Base-by-base conservation (phyloP, 2,888 invertebrate genomes). In the Tipula vernalis region DNA sequence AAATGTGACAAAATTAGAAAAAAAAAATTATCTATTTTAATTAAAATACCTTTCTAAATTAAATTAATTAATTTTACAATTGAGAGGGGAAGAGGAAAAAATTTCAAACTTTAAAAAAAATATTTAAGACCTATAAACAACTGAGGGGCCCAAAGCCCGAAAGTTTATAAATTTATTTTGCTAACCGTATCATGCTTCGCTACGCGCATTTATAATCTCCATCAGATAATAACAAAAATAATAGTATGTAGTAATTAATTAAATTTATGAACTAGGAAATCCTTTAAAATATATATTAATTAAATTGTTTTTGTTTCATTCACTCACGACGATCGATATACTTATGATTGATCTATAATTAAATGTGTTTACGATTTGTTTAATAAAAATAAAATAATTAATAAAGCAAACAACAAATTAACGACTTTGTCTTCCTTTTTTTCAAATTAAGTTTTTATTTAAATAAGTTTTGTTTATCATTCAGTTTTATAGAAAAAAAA, bases 401-500 rank as follows among this genome's bases (percentile, higher is more conserved):
- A 85, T 42, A 85, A 39, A 18, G 85, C 85, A 85, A 85, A 85
- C 85, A 85, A 85, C 84, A 84, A 44, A 85, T 85, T 85, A 85
- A 85, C 85, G 85, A 85, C 85, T 42, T 85, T 44, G 8, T 42
- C 85, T 85, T 85, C 18, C 42, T 12, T 85, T 85, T 85, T 83
- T 84, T 84, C 41, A 18, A 85, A 44, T 85, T 85, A 85, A 85
- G 85, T 85, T 85, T 71, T 85, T 85, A 85, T 85, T 85, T 85
- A 85, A 85, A 85, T 85, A 85, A 85, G 85, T 85, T 85, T 85
- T 85, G 39, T 42, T 85, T 85, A 42, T 85, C 42, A 42, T 42
- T 85, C 18, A 15, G 18, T 42, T 85, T 42, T 13, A 85, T 18
- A 85, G 39, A 85, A 42, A 85, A 28, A 85, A 28, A 28, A 85